These are phyloP conservation scores for Merops nubicus DNA, from an alignment of 2,113 vertebrate genomes.

Conservation along the genomic window DNA sequence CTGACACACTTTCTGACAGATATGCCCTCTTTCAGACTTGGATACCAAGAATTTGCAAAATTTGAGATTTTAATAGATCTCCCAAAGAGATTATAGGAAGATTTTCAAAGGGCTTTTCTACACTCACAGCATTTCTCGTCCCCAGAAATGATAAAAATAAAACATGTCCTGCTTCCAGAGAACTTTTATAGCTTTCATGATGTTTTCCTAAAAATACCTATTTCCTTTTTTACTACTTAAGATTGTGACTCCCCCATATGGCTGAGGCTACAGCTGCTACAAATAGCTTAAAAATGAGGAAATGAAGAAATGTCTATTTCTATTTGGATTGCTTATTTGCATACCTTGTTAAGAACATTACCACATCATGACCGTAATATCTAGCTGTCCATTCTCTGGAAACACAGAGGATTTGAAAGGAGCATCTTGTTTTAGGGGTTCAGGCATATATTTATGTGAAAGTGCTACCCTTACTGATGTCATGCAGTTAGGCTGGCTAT, in stretches of 20 bases:
- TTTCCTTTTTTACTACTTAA: conserved; percentile 42
- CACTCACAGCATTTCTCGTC: neutral
- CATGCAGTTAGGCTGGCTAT: neutral
- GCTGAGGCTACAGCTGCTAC: conserved; percentile 8
- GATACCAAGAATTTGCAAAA: neutral
- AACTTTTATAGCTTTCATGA: neutral
- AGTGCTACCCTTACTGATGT: neutral
- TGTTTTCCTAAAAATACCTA: conserved; percentile 17
- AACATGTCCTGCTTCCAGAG: neutral
- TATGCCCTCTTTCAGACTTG: neutral
- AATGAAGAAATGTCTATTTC: neutral
- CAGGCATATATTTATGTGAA: neutral
- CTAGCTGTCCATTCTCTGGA: neutral
- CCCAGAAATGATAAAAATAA: conserved; percentile 48
- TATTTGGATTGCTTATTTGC: neutral
- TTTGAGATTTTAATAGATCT: neutral
- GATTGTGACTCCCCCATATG: neutral
- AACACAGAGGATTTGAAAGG: neutral
- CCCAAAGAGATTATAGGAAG: neutral
- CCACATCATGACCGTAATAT: neutral
- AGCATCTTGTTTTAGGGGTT: neutral
- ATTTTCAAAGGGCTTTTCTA: neutral
- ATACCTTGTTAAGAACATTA: neutral
- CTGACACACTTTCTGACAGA: neutral
- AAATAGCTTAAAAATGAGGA: conserved; percentile 22